A percentile compares a stretch with the other conserved stretches of the same genome.
Evolutionary conservation across 2,888 invertebrate genomes (phyloP).

Genomic region (Folsomia candida): DNA sequence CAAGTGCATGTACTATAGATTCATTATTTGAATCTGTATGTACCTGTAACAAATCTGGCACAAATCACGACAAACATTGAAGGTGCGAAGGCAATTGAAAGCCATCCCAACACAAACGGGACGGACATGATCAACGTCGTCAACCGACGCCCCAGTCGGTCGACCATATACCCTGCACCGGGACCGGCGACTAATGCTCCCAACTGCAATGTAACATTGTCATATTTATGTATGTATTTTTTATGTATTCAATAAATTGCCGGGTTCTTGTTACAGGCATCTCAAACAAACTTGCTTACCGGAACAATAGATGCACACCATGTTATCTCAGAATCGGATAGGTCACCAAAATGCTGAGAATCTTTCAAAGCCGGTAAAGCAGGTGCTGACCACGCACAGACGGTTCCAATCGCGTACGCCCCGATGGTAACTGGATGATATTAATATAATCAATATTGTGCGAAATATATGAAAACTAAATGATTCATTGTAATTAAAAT

Average conservation of each 20-base stretch:
- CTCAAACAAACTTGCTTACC: slow-evolving; percentile 22
- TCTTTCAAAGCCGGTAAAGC: slow-evolving; percentile 31
- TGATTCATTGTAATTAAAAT: too few species aligned
- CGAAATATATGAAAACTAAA: too few species aligned
- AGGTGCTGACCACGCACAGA: slow-evolving; percentile 34
- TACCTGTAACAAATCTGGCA: slow-evolving; percentile 54
- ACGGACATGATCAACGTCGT: slow-evolving; percentile 48
- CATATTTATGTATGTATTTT: background rate
- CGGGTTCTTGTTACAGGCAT: background rate
- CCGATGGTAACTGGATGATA: slow-evolving; percentile 37
- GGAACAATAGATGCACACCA: slow-evolving; percentile 60
- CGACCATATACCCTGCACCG: slow-evolving; percentile 48
- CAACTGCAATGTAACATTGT: slow-evolving; percentile 24
- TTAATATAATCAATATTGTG: too few species aligned
- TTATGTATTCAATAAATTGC: background rate
- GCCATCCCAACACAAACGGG: slow-evolving; percentile 55
- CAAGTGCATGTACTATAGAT: background rate
- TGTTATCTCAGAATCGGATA: slow-evolving; percentile 56
- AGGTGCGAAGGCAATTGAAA: slow-evolving; percentile 52
- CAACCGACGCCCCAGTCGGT: slow-evolving; percentile 45
- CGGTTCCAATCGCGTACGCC: slow-evolving; percentile 41
- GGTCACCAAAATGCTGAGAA: slow-evolving; percentile 30
- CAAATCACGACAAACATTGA: slow-evolving; percentile 55
- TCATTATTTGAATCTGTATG: background rate
- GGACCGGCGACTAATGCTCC: slow-evolving; percentile 44